A percentile compares a stretch with the other conserved stretches of the same genome.
Evolutionary conservation across 92 coral and sea anemone genomes (phyloP).

Genomic region (Zoanthus solanderi): DNA sequence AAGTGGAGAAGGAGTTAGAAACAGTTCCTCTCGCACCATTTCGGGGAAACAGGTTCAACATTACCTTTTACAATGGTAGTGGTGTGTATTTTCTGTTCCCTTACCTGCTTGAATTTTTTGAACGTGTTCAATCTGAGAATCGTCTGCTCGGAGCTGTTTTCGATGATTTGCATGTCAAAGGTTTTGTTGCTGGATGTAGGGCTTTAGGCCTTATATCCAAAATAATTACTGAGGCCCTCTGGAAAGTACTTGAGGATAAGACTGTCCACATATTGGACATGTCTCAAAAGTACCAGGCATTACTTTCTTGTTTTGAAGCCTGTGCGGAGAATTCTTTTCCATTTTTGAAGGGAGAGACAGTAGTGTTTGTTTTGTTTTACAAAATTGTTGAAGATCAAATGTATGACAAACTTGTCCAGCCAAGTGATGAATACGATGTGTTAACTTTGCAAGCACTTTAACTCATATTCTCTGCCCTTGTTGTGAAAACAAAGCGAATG

Average conservation of each 20-base stretch:
- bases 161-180: constrained; percentile 14
- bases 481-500: constrained; percentile 13
- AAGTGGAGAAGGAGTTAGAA: constrained; percentile 16
- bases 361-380: background rate
- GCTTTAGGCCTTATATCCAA: constrained; percentile 35
- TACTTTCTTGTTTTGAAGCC: constrained; percentile 12
- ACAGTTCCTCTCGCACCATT: constrained; percentile 14
- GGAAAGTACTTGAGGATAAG: constrained; percentile 25
- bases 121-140: constrained; percentile 15
- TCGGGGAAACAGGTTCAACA: constrained; percentile 5
- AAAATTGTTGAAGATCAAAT: background rate
- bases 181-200: constrained; percentile 27
- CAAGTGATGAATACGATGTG: constrained; percentile 1
- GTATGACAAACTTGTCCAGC: constrained; percentile 15
- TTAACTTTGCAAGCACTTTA: constrained; percentile 11
- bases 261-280: constrained; percentile 7
- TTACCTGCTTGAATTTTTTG: constrained; percentile 20
- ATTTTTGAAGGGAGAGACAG: constrained; percentile 7
- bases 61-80: constrained; percentile 14
- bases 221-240: constrained; percentile 21
- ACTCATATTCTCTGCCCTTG: constrained; percentile 11
- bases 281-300: constrained; percentile 32
- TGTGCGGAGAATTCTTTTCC: constrained; percentile 7
- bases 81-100: constrained; percentile 10
- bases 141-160: constrained; percentile 30